Evolutionary conservation across 2,888 invertebrate genomes (phyloP), one percentile per base, ranked within the genome.

Genomic region (Archaeoteleia sp.): DNA sequence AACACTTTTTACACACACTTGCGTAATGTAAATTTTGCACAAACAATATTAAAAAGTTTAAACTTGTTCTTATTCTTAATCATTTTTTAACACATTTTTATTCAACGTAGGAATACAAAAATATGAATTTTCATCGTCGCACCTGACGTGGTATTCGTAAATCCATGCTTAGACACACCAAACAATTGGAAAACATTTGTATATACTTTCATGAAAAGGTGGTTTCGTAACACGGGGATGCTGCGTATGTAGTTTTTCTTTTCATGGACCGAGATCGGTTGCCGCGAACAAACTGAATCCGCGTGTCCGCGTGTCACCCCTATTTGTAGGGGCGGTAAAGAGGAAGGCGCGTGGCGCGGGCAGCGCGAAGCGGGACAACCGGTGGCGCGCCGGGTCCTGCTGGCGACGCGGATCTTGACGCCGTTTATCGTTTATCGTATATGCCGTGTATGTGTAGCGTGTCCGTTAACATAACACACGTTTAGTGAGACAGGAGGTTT

Each of bases 381-480:
- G 75, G 74, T 74, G 75, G 74, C 76, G 75, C 76, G 74, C 72
- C 73, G 63, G 75, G 68, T 74, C 75, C 74, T 77, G 80, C 74
- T 78, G 79, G 80, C 81, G 81, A 80, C 81, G 79, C 75, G 70
- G 78, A 75, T 79, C 80, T 80, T 79, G 80, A 80, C 80, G 80
- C 80, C 80, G 75, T 75, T 78, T 74, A 74, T 72, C 71, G 73
- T n/a, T n/a, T n/a, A n/a, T n/a, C n/a, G n/a, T 73, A 74, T 71
- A 72, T 73, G 17, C 14, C 37, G 49, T 13, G 46, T 48, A 39
- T 9, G n/a, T n/a, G n/a, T n/a, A n/a, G n/a, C 32, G 46, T 55
- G 40, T 46, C 30, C 48, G 35, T 39, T 40, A 53, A 45, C 58
- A 30, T 42, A 43, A 34, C 49, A 48, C n/a, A n/a, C n/a, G n/a